Base-by-base conservation (phyloP, 2,113 vertebrate species). In the Cryptotis parvus region DNA sequence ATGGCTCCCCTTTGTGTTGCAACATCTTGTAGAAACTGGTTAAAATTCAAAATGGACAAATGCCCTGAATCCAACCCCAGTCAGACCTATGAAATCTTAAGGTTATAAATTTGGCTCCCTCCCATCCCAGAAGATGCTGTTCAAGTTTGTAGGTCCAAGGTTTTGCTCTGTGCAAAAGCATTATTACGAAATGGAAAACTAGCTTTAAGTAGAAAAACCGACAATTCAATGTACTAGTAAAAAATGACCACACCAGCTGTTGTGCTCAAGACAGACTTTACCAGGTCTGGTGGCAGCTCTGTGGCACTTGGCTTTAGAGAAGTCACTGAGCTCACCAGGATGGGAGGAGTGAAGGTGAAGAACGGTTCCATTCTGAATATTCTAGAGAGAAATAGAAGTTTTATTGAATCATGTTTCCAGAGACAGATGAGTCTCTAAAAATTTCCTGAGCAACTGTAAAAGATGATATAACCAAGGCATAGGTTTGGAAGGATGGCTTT, bases 391-490 rank as follows among this genome's bases (percentile, higher is more conserved):
- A 69, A 6, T 43, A 43, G 9, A n/a, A n/a, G 45, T 74, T 78
- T 91, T 82, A 39, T 37, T 78, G 22, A 63, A 39, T 85, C 31
- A 35, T 20, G 14, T 49, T 49, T 49, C 9, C 20, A 45, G 12
- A 86, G 20, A 61, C 9, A 77, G 45, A 83, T n/a, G 9, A 88
- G 5, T 88, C 74, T 29, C n/a, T 58, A 72, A 65, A 39, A 69
- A 41, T 91, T 92, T 72, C 26, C 74, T 58, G 24, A 70, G 26
- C 20, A 89, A 84, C 49, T 74, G 16, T 58, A 87, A 52, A 90
- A 93, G 22, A 58, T 43, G 18, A 55, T 31, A 78, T 72, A 66
- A 63, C 24, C 15, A 81, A 72, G 33, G 43, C 45, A 43, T 43
- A 77, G 27, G 6, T 84, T 87, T 52, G n/a, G n/a, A 75, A 89